Conservation (phyloP, 2,797 vertebrate species). For the Anas flavirostris region DNA sequence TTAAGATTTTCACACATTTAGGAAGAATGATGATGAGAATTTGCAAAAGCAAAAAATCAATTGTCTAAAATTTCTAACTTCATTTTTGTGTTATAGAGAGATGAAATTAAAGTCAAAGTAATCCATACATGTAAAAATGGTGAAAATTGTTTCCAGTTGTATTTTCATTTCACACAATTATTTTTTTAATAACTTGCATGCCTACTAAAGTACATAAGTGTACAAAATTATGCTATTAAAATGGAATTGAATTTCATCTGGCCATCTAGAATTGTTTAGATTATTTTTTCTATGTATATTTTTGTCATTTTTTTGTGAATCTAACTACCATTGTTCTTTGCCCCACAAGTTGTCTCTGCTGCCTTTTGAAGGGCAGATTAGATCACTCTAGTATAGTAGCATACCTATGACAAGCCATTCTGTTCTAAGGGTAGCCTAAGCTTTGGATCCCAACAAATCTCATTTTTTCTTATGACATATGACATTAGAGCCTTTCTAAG, state of each 20-base stretch:
- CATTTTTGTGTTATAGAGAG: background rate
- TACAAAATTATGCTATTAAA: background rate
- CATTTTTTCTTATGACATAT: background rate
- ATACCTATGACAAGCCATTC: background rate
- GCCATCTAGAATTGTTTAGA: background rate
- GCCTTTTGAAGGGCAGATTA: background rate
- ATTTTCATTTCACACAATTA: background rate
- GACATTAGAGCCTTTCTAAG: background rate
- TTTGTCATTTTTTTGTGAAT: background rate
- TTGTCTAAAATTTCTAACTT: background rate
- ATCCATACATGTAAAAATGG: background rate
- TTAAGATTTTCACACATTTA: background rate
- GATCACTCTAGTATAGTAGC: too few relatives aligned
- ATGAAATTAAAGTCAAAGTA: background rate
- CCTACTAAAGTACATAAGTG: background rate
- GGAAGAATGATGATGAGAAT: background rate
- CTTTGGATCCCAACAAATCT: background rate
- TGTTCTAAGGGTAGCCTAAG: background rate
- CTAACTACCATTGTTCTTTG: background rate
- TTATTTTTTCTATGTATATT: background rate
- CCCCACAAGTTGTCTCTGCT: background rate
- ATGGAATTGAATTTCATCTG: background rate
- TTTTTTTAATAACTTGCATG: background rate
- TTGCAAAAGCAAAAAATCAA: background rate
- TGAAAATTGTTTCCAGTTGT: background rate